These are phyloP conservation scores for Pogonomyrmex californicus DNA, from an alignment of 1,140 invertebrate genomes.

Conservation along the genomic window DNA sequence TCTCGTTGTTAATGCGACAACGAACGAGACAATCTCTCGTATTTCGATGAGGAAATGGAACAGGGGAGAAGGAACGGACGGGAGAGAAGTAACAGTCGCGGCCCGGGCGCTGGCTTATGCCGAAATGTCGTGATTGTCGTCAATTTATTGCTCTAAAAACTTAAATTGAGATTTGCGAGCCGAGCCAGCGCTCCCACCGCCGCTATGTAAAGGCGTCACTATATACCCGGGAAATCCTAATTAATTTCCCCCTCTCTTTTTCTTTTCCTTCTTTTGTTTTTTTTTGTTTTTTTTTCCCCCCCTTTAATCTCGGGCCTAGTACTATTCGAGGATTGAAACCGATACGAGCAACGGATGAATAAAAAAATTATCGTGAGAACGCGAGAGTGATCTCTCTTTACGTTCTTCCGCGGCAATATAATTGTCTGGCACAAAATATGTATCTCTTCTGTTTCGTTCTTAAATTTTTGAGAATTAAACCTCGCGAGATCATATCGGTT, in stretches of 20 bases:
- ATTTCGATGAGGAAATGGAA: slow-evolving; percentile 42
- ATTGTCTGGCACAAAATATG: background rate
- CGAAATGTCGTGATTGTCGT: slow-evolving; percentile 84
- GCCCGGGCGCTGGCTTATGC: slow-evolving; percentile 69
- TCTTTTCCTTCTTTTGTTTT: too few species aligned
- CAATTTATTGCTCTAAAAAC: slow-evolving; percentile 85
- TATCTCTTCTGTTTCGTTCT: background rate
- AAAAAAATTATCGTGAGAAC: background rate
- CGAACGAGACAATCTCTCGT: slow-evolving; percentile 27
- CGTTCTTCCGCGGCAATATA: background rate
- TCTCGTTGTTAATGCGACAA: slow-evolving; percentile 8
- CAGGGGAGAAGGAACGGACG: slow-evolving; percentile 49
- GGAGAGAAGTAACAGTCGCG: slow-evolving; percentile 63
- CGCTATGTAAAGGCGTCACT: slow-evolving; percentile 84
- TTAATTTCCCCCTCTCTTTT: slow-evolving; percentile 49
- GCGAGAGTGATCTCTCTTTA: background rate
- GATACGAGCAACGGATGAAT: background rate
- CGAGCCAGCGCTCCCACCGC: slow-evolving; percentile 75
- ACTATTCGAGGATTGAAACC: slow-evolving; percentile 13
- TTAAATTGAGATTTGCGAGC: slow-evolving; percentile 80
- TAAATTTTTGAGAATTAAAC: background rate
- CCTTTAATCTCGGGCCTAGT: slow-evolving; percentile 5
- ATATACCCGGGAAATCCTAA: slow-evolving; percentile 78
- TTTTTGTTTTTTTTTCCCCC: slow-evolving; percentile 1
- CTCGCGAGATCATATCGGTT: background rate